Conservation (phyloP, 1,140 invertebrate genomes). For the Monochamus saltuarius region DNA sequence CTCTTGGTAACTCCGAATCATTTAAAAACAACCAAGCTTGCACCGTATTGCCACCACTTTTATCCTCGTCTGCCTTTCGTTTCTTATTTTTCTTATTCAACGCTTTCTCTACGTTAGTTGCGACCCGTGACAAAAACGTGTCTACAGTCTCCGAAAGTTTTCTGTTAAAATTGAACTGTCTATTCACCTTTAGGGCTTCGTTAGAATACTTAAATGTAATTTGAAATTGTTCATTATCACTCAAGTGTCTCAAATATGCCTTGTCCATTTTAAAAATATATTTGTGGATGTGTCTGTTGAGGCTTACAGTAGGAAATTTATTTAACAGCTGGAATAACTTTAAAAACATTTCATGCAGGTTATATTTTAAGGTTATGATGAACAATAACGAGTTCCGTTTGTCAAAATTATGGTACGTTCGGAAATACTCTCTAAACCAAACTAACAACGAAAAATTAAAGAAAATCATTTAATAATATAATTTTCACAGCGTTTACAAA, state of each 20-base stretch:
- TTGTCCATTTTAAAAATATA: slow-evolving; percentile 47
- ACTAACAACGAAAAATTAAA: too few species aligned
- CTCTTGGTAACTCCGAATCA: slow-evolving; percentile 26
- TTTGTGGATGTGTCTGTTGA: slow-evolving; percentile 28
- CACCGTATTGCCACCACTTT: not conserved
- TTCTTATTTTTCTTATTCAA: slow-evolving; percentile 42
- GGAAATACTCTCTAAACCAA: too few species aligned
- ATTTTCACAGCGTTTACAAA: too few species aligned
- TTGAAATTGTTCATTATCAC: slow-evolving; percentile 43
- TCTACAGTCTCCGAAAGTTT: slow-evolving; percentile 41
- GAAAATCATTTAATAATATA: too few species aligned
- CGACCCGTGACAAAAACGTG: slow-evolving; percentile 39
- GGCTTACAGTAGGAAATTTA: too few species aligned
- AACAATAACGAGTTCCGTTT: too few species aligned
- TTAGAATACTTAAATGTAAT: slow-evolving; percentile 42
- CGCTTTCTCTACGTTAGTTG: slow-evolving; percentile 43
- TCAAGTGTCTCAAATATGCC: slow-evolving; percentile 43
- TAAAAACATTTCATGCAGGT: too few species aligned
- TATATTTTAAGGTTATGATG: too few species aligned
- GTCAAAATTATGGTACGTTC: too few species aligned
- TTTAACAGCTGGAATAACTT: too few species aligned
- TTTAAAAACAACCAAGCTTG: slow-evolving; percentile 23
- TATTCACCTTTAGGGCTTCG: slow-evolving; percentile 32
- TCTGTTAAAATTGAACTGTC: slow-evolving; percentile 46
- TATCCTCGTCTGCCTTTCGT: slow-evolving; percentile 25